Evolutionary conservation across 2,113 vertebrate genomes (phyloP), one percentile per base, ranked within the genome.

Genomic region (Urocynchramus pylzowi): DNA sequence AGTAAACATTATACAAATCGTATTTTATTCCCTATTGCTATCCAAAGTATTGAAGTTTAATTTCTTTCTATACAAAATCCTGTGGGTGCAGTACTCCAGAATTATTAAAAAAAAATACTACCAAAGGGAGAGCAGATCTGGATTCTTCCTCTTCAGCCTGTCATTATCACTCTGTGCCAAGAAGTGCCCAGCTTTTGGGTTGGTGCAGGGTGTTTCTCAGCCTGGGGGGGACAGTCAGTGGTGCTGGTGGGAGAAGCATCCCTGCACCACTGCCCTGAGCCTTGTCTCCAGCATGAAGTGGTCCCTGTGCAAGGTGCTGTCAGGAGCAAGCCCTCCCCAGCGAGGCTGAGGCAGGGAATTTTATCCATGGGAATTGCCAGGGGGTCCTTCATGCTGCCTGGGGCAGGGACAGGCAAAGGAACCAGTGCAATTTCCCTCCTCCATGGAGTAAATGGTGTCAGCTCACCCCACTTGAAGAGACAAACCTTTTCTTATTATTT

Each of bases 11-110:
- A 41, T 61, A 84, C 22, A 82, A 67, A 61, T 75, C 1, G 3
- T 76, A 27, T 86, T 94, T 81, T 67, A 59, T 64, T 85, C 77
- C 60, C 73, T 86, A 11, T n/a, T 84, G 69, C 78, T 94, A 22
- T 59, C 77, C 44, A 31, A 79, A 81, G 35, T 79, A 54, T 1
- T 3, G 52, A 63, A 94, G 63, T 85, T 18, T 87, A 70, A 84
- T 82, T 89, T 84, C 27, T 91, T 63, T 49, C 47, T 71, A 8
- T 75, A 56, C 4, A 5, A 90, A 88, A 63, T 75, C 64, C 41
- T 67, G 39, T 37, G 76, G 69, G 59, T 68, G 18, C 37, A 16
- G 54, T 82, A 60, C 57, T 50, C 47, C 57, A 74, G 56, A 93
- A 73, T 1, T 4, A 67, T 45, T n/a, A n/a, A 45, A 22, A 4